A percentile compares a stretch with the other conserved stretches of the same genome.
phyloP scores from a whole-genome alignment of 2,888 invertebrate species.

The Buathra laborator region DNA sequence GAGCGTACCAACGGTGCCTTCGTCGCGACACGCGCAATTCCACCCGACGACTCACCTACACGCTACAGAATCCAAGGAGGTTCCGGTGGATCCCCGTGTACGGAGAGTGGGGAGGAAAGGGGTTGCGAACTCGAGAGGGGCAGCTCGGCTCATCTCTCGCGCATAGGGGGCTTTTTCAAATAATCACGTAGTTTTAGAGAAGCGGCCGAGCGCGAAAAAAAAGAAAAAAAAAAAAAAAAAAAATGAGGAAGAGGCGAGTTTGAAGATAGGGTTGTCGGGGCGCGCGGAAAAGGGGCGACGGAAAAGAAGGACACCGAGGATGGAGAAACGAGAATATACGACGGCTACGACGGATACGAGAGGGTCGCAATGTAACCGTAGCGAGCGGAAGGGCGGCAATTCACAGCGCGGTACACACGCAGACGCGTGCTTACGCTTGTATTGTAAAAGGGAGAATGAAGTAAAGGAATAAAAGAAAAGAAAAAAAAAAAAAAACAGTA shows the following conservation, averaged over 20 bases:
- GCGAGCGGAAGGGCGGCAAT: conserved; percentile 15
- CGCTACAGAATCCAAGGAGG: not conserved
- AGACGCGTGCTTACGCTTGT: not conserved
- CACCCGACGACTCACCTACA: conserved; percentile 19
- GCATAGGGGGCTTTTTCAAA: conserved; percentile 78
- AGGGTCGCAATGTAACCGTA: conserved; percentile 46
- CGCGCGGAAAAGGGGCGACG: conserved; percentile 63
- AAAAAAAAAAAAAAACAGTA: not conserved
- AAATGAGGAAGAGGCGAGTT: conserved; percentile 43
- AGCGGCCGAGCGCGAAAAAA: conserved; percentile 71
- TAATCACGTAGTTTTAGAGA: conserved; percentile 82
- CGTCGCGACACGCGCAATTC: not conserved
- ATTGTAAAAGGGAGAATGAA: conserved; percentile 30
- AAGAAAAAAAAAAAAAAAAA: too few species aligned
- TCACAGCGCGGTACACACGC: not conserved
- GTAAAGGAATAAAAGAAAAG: conserved; percentile 32
- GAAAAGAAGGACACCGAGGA: conserved; percentile 57
- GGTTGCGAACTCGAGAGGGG: conserved; percentile 34
- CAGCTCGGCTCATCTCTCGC: conserved; percentile 70
- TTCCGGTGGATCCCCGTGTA: not conserved
- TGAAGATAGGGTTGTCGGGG: conserved; percentile 5
- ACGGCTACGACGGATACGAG: conserved; percentile 29
- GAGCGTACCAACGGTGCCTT: not conserved
- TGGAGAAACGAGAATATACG: conserved; percentile 62
- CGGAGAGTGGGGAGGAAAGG: not conserved